These are phyloP conservation scores for Craseonycteris thonglongyai DNA, from an alignment of 2,113 vertebrate genomes.

Conservation along the genomic window DNA sequence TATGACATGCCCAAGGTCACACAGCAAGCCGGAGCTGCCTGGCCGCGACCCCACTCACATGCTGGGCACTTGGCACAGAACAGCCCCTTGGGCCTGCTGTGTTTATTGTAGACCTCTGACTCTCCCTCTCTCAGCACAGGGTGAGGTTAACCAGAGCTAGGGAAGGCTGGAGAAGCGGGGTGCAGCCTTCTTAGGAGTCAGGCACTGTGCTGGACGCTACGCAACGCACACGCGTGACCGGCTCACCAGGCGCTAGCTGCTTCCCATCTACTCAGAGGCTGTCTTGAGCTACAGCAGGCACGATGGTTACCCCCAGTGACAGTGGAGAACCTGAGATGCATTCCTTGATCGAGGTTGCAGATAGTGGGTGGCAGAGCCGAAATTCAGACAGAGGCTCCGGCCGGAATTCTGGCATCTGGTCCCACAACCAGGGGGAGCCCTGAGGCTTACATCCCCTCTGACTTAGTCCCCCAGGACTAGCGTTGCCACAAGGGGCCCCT, in stretches of 20 bases:
- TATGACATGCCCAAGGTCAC: neutral
- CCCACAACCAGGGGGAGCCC: too few relatives aligned
- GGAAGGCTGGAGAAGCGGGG: neutral
- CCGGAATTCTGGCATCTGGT: too few relatives aligned
- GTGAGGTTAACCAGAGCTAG: neutral
- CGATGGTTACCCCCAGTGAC: too few relatives aligned
- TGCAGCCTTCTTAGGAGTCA: neutral
- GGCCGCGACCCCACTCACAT: neutral
- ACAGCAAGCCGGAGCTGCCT: neutral
- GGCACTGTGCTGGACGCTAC: neutral
- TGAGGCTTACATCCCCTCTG: neutral
- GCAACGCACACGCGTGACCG: fast-evolving
- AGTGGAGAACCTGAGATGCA: neutral
- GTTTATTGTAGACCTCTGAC: neutral
- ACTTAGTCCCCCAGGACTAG: neutral
- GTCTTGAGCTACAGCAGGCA: too few relatives aligned
- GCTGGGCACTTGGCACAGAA: neutral
- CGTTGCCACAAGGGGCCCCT: too few relatives aligned
- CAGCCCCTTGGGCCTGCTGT: fast-evolving
- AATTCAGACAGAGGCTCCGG: too few relatives aligned
- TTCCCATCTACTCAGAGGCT: too few relatives aligned
- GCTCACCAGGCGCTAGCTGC: fast-evolving
- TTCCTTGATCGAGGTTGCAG: neutral
- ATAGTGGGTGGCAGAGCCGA: neutral
- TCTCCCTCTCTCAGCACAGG: neutral